Conservation (phyloP, 2,113 vertebrate genomes). For the Melanerpes aurifrons region DNA sequence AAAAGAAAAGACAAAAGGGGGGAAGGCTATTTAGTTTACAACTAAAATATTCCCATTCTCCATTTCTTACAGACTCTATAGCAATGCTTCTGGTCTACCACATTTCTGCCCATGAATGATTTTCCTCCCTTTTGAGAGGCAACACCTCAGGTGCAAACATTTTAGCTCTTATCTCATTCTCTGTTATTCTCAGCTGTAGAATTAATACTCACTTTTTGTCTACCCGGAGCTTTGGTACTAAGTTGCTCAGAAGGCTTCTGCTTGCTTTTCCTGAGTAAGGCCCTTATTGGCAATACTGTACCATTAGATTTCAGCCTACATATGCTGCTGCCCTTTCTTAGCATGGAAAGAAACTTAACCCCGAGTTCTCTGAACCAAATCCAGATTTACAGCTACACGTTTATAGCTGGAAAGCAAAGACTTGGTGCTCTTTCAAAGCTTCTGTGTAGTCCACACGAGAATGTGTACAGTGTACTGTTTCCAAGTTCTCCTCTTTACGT, state of each 20-base stretch:
- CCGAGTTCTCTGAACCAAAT: neutral
- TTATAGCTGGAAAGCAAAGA: neutral
- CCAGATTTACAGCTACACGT: neutral
- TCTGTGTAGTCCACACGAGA: neutral
- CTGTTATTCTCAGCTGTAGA: neutral
- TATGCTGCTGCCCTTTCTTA: neutral
- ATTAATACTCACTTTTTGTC: neutral
- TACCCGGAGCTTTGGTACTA: neutral
- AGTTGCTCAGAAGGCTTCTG: neutral
- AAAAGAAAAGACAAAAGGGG: neutral
- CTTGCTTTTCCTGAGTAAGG: neutral
- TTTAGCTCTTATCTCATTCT: neutral
- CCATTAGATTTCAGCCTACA: neutral
- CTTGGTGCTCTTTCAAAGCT: neutral
- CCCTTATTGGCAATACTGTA: neutral
- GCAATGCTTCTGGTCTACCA: neutral
- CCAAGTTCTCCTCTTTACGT: neutral
- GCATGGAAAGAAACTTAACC: neutral
- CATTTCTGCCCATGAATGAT: neutral
- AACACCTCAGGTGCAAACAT: neutral
- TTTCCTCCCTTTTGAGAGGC: neutral
- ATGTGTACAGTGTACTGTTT: neutral
- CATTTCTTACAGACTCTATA: neutral
- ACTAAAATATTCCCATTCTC: neutral
- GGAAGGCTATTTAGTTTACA: neutral